Base-by-base conservation (phyloP, 1,140 invertebrate species). In the Pissodes strobi region DNA sequence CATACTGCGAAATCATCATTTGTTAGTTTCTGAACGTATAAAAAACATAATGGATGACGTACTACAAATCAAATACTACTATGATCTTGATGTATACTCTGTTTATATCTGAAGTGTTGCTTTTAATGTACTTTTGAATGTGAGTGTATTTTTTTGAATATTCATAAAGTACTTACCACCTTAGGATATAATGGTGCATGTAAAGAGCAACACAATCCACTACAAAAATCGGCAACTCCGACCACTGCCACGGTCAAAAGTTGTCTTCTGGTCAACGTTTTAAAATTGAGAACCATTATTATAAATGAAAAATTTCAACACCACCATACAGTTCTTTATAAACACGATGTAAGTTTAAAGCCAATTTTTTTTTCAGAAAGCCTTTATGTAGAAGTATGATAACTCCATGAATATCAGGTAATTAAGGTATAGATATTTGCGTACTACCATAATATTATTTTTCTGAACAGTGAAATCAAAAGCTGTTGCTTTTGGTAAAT, bases 141-240 rank as follows among this genome's bases (percentile, higher is more conserved):
- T n/a, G n/a, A n/a, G n/a, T n/a, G n/a, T n/a, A n/a, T n/a, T n/a
- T n/a, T n/a, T n/a, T n/a, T n/a, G n/a, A n/a, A n/a, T n/a, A n/a
- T n/a, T n/a, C n/a, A n/a, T n/a, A 27, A 27, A 27, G 25, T 51
- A 51, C 45, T 48, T 21, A 61, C 59, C 37, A 41, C 8, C 2
- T 25, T n/a, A 6, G 59, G 59, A 43, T 52, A 61, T 39, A 61
- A 41, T 12, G 59, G 59, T 18, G 59, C 59, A 27, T 51, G 59
- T 19, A 61, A 43, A 3, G 59, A 61, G 23, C 38, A 52, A 25
- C 6, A 13, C 37, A 61, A 25, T 18, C 59, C 59, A 39, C 37
- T 61, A 43, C 13, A 9, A 52, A 61, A 61, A 27, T 61, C 19
- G 5, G 25, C 27, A 23, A 27, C 18, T 4, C 45, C 25, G 1